Percentiles rank a stretch among this genome's conserved stretches.
These are phyloP conservation scores for Pseudomyrmex sp. DNA, from an alignment of 1,140 invertebrate species.

Conservation along the genomic window DNA sequence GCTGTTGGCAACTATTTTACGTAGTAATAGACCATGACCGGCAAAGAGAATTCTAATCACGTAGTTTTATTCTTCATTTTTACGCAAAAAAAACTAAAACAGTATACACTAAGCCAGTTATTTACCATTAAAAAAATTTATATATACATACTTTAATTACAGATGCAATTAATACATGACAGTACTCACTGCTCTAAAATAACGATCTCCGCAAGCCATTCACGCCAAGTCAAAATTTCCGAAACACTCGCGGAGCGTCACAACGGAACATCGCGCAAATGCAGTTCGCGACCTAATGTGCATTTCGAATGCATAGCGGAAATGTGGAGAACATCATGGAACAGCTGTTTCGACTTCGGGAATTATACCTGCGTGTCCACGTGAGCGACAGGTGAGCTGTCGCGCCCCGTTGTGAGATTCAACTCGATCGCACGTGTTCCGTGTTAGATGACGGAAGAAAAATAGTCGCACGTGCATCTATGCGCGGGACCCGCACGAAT, in stretches of 20 bases:
- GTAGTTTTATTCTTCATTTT: neutral
- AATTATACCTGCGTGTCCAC: conserved; percentile 18
- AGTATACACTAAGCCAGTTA: neutral
- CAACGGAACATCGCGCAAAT: neutral
- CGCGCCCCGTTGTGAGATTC: neutral
- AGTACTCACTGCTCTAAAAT: conserved; percentile 20
- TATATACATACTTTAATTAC: neutral
- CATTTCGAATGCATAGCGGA: conserved; percentile 1
- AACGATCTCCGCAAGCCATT: neutral
- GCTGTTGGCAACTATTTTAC: neutral
- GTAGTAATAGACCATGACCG: neutral
- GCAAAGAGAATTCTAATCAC: neutral
- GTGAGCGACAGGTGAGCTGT: conserved; percentile 17
- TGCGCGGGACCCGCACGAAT: neutral
- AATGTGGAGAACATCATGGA: conserved; percentile 29
- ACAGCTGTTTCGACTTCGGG: conserved; percentile 27
- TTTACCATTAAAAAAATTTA: neutral
- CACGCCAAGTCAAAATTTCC: neutral
- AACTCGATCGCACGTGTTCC: conserved; percentile 9
- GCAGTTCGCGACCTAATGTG: neutral
- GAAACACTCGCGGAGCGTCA: conserved; percentile 23
- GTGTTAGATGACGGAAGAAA: conserved; percentile 6
- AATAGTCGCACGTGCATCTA: conserved; percentile 39
- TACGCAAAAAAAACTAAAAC: neutral
- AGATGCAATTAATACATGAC: neutral